Base-by-base conservation (phyloP, 2,113 vertebrate genomes). In the Anas platyrhynchos region DNA sequence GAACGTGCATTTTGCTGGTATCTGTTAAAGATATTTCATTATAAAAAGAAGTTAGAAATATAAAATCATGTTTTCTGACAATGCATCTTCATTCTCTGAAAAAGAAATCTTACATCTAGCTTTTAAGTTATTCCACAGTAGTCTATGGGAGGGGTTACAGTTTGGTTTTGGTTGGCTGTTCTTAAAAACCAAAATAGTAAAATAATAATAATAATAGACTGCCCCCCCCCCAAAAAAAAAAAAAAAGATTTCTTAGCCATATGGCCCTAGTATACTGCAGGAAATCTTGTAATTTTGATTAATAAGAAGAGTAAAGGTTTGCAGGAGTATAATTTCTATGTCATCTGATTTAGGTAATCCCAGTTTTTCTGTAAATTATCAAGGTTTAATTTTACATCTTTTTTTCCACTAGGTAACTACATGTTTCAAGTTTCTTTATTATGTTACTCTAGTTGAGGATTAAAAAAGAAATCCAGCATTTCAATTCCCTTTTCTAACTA, bases 381-480 rank as follows among this genome's bases (percentile, higher is more conserved):
- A 25, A 48, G n/a, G 11, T 73, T 86, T 69, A 61, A 56, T 91
- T 88, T 62, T 56, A 59, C 13, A 63, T 27, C 11, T 15, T 26
- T 14, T 12, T 7, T 11, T 5, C 22, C 17, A 16, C 20, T 4
- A 26, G 17, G 38, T 83, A 80, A 48, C 17, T 41, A 5, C 1
- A 1, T 6, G 2, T 81, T 94, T 82, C 41, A 69, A 58, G 43
- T 78, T 91, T 88, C 54, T 94, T 89, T 36, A 86, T 44, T 23
- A 10, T 41, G 4, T 0, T 82, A 46, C 87, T 85, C 75, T 54
- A 58, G 85, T 46, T 79, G 62, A 92, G 38, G 20, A 82, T 91
- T 77, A 85, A 91, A 95, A 87, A 90, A 75, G n/a, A 88, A 95
- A 88, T 92, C 56, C 72, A 44, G 25, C 83, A 36, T 91, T 84